Evolutionary conservation across 2,113 vertebrate species (phyloP).

Genomic region (Lipotes vexillifer): DNA sequence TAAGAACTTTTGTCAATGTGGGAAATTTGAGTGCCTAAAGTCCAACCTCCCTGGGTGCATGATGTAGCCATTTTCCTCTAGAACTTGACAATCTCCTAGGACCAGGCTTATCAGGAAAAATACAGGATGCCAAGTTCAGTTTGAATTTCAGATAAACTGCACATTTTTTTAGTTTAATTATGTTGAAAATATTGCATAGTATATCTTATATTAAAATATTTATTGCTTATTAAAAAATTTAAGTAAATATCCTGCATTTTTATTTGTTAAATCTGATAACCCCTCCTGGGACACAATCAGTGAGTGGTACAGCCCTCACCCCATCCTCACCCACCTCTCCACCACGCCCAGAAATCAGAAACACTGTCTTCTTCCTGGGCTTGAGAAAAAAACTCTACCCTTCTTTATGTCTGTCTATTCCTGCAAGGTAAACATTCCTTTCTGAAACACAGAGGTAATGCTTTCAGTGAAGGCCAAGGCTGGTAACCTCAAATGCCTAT

Average conservation of each 20-base stretch:
- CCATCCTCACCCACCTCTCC: too few relatives aligned
- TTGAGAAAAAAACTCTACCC: not conserved
- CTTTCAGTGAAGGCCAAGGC: not conserved
- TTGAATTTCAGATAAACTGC: not conserved
- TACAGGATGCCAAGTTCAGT: not conserved
- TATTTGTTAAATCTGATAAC: not conserved
- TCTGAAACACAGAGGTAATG: not conserved
- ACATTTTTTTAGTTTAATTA: not conserved
- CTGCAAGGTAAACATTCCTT: not conserved
- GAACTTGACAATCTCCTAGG: not conserved
- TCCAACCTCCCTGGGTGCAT: not conserved
- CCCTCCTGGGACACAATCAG: not conserved
- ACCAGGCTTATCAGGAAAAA: not conserved
- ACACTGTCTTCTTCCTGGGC: not conserved
- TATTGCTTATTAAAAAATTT: not conserved
- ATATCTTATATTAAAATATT: not conserved
- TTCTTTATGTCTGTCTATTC: not conserved
- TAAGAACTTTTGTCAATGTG: not conserved
- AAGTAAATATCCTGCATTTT: not conserved
- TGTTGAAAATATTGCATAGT: not conserved
- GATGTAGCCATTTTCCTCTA: not conserved
- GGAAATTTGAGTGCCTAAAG: not conserved
- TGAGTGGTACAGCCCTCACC: not conserved
- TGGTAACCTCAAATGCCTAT: not conserved
- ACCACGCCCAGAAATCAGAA: not conserved